Conservation (phyloP, 1,140 invertebrate genomes). For the Druon quercuslanigerum region DNA sequence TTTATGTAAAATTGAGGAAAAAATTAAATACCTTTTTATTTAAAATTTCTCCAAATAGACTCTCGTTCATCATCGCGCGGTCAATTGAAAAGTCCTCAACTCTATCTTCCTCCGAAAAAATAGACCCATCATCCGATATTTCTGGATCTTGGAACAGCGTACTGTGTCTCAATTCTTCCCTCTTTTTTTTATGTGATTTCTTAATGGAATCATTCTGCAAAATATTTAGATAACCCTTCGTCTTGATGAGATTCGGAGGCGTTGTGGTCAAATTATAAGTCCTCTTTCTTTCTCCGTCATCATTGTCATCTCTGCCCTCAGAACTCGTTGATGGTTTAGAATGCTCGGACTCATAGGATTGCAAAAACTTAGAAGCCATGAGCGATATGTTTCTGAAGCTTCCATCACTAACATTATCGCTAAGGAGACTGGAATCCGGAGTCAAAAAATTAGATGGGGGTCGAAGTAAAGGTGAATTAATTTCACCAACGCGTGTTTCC, state of each 20-base stretch:
- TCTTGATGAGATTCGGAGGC: slow-evolving; percentile 62
- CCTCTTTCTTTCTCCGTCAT: background rate
- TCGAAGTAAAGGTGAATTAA: background rate
- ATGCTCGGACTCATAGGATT: slow-evolving; percentile 33
- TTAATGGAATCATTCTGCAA: slow-evolving; percentile 66
- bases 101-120: slow-evolving; percentile 62
- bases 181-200: slow-evolving; percentile 63
- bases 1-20: background rate
- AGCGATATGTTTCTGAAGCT: slow-evolving; percentile 44
- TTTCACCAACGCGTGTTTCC: background rate
- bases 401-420: slow-evolving; percentile 9
- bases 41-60: slow-evolving; percentile 6
- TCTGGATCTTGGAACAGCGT: slow-evolving; percentile 43
- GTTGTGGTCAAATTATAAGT: slow-evolving; percentile 43
- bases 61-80: slow-evolving; percentile 42
- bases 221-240: slow-evolving; percentile 53
- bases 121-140: slow-evolving; percentile 67
- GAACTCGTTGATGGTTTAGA: slow-evolving; percentile 55
- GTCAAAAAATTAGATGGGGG: background rate
- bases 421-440: slow-evolving; percentile 7
- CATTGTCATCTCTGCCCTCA: background rate
- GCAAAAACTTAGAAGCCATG: slow-evolving; percentile 17
- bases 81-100: slow-evolving; percentile 43
- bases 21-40: slow-evolving; percentile 4
- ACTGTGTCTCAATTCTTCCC: slow-evolving; percentile 52